Evolutionary conservation across 2,888 invertebrate species (phyloP).

Genomic region (Nymphalis c-album): DNA sequence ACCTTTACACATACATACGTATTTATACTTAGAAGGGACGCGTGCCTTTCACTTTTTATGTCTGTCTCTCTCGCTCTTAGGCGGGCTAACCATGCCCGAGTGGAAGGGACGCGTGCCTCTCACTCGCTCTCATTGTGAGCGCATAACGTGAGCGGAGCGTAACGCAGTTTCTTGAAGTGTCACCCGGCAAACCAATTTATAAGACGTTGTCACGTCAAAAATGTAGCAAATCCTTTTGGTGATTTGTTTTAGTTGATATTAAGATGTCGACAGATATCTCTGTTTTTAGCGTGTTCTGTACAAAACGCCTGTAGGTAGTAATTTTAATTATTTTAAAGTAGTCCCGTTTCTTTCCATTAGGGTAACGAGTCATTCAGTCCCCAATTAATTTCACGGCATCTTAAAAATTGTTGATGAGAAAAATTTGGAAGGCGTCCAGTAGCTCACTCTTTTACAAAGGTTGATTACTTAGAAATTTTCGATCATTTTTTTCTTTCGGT

Average conservation of each 20-base stretch:
- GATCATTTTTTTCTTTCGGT: constrained; percentile 5
- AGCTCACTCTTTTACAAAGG: constrained; percentile 50
- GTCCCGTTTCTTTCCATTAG: constrained; percentile 39
- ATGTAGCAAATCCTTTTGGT: background rate
- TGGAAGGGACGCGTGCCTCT: too few relatives aligned
- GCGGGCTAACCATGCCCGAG: too few relatives aligned
- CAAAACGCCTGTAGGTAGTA: constrained; percentile 30
- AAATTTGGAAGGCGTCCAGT: constrained; percentile 47
- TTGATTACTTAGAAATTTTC: constrained; percentile 40
- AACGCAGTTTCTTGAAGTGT: too few relatives aligned
- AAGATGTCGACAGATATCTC: constrained; percentile 1
- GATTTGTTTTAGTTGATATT: background rate
- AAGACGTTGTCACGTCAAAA: too few relatives aligned
- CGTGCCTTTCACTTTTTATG: too few relatives aligned
- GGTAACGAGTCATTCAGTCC: constrained; percentile 41
- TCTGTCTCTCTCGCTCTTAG: too few relatives aligned
- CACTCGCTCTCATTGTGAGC: too few relatives aligned
- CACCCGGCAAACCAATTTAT: too few relatives aligned
- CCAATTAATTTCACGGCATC: constrained; percentile 45
- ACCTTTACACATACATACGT: too few relatives aligned
- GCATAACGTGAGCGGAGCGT: too few relatives aligned
- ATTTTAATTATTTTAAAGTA: constrained; percentile 41
- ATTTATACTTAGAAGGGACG: too few relatives aligned
- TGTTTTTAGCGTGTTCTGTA: constrained; percentile 20
- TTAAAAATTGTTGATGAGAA: constrained; percentile 44